Conservation (phyloP, 2,113 vertebrate genomes). For the Salvelinus alpinus region DNA sequence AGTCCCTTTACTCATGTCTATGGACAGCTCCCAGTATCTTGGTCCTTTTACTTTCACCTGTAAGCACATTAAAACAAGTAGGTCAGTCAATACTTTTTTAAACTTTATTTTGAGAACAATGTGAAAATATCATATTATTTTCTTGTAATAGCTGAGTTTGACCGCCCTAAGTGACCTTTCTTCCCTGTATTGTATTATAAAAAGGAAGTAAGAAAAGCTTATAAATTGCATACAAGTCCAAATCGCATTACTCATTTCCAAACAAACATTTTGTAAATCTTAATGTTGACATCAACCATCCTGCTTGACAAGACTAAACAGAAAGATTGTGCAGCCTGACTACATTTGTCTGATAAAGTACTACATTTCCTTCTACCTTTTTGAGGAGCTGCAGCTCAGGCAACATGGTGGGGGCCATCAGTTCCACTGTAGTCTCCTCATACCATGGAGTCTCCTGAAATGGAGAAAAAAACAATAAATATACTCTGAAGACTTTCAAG, state of each 20-base stretch:
- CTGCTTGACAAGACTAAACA: background rate
- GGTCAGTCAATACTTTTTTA: background rate
- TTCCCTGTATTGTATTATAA: background rate
- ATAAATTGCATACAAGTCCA: background rate
- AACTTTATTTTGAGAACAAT: background rate
- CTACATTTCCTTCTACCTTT: conserved; percentile 75
- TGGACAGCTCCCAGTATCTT: conserved; percentile 94
- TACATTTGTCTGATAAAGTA: background rate
- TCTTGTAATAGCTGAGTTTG: too few relatives aligned
- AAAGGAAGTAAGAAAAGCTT: background rate
- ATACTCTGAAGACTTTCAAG: background rate
- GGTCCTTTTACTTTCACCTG: conserved; percentile 97
- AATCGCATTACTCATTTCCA: background rate
- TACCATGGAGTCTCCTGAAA: conserved; percentile 91
- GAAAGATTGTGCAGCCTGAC: background rate
- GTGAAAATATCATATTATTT: background rate
- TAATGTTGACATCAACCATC: background rate
- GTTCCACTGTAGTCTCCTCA: conserved; percentile 88
- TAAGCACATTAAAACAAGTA: background rate
- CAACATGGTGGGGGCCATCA: conserved; percentile 95
- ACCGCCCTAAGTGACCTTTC: too few relatives aligned
- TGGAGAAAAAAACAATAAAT: background rate
- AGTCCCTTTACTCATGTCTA: conserved; percentile 89
- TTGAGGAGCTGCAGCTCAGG: conserved; percentile 93
- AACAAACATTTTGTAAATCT: background rate